Evolutionary conservation across 2,797 vertebrate species (phyloP), one percentile per base, ranked within the genome.

Genomic region (Echiichthys vipera): DNA sequence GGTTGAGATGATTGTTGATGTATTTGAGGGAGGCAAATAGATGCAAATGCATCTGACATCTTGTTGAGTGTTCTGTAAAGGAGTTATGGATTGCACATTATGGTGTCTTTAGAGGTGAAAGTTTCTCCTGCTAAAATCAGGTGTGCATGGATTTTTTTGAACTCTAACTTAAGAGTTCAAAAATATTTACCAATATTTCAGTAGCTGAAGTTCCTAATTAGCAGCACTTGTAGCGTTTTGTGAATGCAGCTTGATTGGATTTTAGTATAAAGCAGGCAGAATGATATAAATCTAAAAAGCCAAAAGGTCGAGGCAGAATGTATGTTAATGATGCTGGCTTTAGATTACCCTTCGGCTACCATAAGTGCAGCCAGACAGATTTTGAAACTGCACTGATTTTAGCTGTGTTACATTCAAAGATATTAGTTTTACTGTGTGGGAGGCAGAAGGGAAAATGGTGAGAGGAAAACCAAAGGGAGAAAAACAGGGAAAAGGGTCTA

Each of bases 401-500:
- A 32, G 25, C 20, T 37, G 29, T 49, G 46, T 51, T 73, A 63
- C 36, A 78, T 77, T 64, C 46, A 56, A 47, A 5, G 37, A 39
- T 59, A 47, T 71, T 34, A 5, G 18, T 36, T 59, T 67, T 32
- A 49, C 37, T 71, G 39, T 68, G 72, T 72, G 46, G 68, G 67
- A 50, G 46, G 65, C 46, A 51, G 74, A 74, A 64, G 71, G 51
- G 72, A 78, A 78, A 76, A 77, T 85, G 56, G 86, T 78, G 76
- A 77, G 59, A 71, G 67, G 42, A 54, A 74, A 77, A 80, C 43
- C 27, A 71, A 69, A 80, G 53, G 58, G 15, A 74, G 36, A 63
- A 79, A 86, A 89, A 80, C 76, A 73, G 56, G 65, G 61, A 65
- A 81, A 78, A 70, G 71, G 69, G 40, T 64, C 69, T 70, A 66